These are phyloP conservation scores for Scaeva pyrastri DNA, from an alignment of 2,888 invertebrate species.

Conservation along the genomic window DNA sequence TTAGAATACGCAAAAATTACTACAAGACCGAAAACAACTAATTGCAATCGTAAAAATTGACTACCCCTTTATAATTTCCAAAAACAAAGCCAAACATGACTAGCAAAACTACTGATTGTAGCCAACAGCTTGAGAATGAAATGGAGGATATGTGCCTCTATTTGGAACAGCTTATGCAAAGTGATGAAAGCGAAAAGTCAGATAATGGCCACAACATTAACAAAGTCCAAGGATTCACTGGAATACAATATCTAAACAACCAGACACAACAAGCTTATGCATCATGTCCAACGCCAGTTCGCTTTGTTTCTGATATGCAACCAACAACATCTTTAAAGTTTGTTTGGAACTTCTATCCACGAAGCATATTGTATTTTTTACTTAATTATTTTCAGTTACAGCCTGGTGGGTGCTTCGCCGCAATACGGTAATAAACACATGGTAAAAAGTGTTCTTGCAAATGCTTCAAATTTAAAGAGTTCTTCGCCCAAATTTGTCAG, in stretches of 20 bases:
- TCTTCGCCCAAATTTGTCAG: background rate
- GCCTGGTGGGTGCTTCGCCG: background rate
- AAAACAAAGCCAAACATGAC: background rate
- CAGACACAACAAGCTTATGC: background rate
- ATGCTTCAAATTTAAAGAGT: background rate
- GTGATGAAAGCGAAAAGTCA: background rate
- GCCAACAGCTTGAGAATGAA: constrained; percentile 8
- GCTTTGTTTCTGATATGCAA: background rate
- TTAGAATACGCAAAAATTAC: too few relatives aligned
- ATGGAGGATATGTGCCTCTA: constrained; percentile 16
- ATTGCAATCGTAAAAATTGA: too few relatives aligned
- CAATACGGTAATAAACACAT: background rate
- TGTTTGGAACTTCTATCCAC: background rate
- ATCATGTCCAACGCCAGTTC: background rate
- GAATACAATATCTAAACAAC: background rate
- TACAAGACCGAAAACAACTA: too few relatives aligned
- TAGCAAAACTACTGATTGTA: background rate
- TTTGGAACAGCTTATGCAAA: background rate
- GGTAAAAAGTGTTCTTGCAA: constrained; percentile 44
- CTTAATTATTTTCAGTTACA: background rate
- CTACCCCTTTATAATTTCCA: background rate
- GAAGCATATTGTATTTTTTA: background rate
- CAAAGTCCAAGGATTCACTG: background rate
- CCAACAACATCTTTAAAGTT: background rate
- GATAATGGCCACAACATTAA: background rate